Evolutionary conservation across 1,140 invertebrate genomes (phyloP).

Genomic region (Neodiprion lecontei): DNA sequence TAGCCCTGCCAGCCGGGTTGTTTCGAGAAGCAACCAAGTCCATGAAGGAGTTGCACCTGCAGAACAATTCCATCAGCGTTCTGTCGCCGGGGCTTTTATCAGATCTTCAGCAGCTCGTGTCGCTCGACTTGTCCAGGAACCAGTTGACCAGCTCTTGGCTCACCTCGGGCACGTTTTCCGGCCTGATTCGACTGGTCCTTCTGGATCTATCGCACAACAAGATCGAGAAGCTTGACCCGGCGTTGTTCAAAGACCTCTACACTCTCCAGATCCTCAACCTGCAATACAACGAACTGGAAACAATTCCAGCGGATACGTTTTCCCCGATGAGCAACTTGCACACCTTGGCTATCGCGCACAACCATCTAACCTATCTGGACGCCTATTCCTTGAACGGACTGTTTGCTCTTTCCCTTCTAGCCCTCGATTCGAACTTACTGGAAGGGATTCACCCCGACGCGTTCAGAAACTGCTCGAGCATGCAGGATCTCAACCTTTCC

Average conservation of each 20-base stretch:
- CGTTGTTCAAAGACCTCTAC: constrained; percentile 82
- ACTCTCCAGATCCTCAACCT: constrained; percentile 83
- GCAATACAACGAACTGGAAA: constrained; percentile 78
- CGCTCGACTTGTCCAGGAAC: constrained; percentile 88
- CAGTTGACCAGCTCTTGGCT: constrained; percentile 85
- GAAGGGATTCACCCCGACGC: constrained; percentile 76
- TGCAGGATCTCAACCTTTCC: constrained; percentile 83
- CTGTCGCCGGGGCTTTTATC: constrained; percentile 81
- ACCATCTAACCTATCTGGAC: constrained; percentile 76
- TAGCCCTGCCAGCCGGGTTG: constrained; percentile 82
- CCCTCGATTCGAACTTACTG: constrained; percentile 80
- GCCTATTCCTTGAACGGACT: constrained; percentile 80
- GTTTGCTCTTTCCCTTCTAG: constrained; percentile 81
- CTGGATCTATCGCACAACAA: constrained; percentile 87
- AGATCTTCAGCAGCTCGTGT: constrained; percentile 83
- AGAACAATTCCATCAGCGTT: constrained; percentile 87
- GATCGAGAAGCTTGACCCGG: constrained; percentile 79
- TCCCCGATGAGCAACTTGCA: constrained; percentile 83
- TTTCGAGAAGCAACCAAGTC: constrained; percentile 79
- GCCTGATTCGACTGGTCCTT: constrained; percentile 84
- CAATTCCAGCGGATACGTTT: constrained; percentile 80
- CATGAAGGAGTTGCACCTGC: constrained; percentile 85
- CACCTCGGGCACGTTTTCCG: constrained; percentile 81
- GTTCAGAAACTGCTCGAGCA: constrained; percentile 81
- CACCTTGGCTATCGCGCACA: constrained; percentile 78